Evolutionary conservation across 2,888 invertebrate species (phyloP).

Genomic region (Nephrocerus scutellatus): DNA sequence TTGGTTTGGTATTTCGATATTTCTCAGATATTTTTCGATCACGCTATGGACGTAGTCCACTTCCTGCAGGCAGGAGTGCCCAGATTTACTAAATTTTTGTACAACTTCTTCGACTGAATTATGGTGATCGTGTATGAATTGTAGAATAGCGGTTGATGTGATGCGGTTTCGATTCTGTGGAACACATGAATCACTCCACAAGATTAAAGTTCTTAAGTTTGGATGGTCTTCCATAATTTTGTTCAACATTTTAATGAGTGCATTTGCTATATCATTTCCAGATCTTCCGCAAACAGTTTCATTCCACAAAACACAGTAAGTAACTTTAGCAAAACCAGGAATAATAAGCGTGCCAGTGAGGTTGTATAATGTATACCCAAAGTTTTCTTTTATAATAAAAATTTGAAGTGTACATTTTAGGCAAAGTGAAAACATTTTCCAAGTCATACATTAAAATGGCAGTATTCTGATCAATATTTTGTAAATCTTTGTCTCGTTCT

Average conservation of each 20-base stretch:
- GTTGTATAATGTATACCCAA: slow-evolving; percentile 4
- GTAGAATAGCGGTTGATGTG: slow-evolving; percentile 1
- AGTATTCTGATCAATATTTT: neutral
- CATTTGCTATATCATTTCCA: neutral
- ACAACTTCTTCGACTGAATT: neutral
- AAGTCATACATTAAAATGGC: neutral
- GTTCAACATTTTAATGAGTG: neutral
- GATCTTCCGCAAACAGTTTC: neutral
- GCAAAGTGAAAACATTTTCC: slow-evolving; percentile 4
- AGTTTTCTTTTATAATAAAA: slow-evolving; percentile 7
- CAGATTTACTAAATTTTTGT: slow-evolving; percentile 1
- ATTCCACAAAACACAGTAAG: neutral
- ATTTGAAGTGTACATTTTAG: slow-evolving; percentile 4
- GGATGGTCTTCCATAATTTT: neutral
- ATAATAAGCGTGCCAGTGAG: neutral
- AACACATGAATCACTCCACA: neutral
- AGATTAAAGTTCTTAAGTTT: neutral
- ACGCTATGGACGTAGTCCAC: slow-evolving; percentile 3
- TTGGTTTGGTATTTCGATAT: slow-evolving; percentile 3
- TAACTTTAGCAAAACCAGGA: neutral
- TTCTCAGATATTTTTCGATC: slow-evolving; percentile 1
- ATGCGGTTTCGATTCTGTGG: neutral
- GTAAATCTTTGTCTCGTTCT: neutral
- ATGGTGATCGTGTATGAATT: neutral
- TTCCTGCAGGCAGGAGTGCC: slow-evolving; percentile 2